Conservation (phyloP, 2,113 vertebrate species). For the Chloropsis cyanopogon region DNA sequence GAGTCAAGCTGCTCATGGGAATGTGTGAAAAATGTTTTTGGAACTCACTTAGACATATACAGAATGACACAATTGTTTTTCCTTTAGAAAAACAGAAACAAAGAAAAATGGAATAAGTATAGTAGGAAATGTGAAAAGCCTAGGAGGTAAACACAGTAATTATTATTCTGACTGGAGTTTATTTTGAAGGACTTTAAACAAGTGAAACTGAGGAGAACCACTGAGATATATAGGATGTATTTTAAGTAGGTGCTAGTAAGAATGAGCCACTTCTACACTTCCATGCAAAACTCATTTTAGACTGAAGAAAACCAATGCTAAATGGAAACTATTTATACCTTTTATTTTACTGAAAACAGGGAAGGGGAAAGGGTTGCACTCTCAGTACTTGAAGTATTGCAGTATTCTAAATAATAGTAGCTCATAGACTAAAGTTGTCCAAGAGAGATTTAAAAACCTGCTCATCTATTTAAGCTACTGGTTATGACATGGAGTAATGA, state of each 20-base stretch:
- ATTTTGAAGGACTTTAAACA: not conserved
- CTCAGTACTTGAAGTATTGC: not conserved
- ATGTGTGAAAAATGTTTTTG: not conserved
- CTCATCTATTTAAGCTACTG: not conserved
- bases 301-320: not conserved
- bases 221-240: not conserved
- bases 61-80: not conserved
- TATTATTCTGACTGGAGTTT: not conserved
- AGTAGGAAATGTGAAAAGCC: not conserved
- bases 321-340: not conserved
- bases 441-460: not conserved
- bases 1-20: not conserved
- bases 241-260: not conserved
- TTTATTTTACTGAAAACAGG: not conserved
- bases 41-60: not conserved
- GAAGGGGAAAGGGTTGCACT: not conserved
- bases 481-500: not conserved
- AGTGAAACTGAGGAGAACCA: not conserved
- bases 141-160: not conserved
- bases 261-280: not conserved
- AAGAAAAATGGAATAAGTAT: not conserved
- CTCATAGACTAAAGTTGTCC: not conserved
- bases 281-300: not conserved
- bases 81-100: not conserved
- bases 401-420: not conserved